Evolutionary conservation across 2,888 invertebrate genomes (phyloP).

Genomic region (Mesochorus sp.): DNA sequence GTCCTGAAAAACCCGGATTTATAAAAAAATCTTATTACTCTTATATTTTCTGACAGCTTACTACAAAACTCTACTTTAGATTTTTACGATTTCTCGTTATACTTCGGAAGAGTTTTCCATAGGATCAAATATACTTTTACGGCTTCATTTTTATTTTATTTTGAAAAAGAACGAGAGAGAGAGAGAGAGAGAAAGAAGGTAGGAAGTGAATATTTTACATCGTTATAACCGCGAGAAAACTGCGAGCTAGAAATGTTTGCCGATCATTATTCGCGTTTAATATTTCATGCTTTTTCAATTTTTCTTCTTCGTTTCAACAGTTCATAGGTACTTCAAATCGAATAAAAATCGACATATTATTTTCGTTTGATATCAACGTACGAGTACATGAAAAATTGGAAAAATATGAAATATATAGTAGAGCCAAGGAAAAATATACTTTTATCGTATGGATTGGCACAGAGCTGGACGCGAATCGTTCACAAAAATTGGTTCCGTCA

Average conservation of each 20-base stretch:
- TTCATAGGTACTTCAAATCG: too few relatives aligned
- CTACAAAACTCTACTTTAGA: not conserved
- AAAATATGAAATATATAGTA: not conserved
- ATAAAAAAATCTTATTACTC: too few relatives aligned
- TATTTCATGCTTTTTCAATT: not conserved
- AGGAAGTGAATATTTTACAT: too few relatives aligned
- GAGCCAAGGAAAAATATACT: slow-evolving; percentile 19
- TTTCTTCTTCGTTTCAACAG: too few relatives aligned
- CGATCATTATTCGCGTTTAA: not conserved
- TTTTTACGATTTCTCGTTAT: not conserved
- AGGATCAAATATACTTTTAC: not conserved
- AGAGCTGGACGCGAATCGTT: slow-evolving; percentile 11
- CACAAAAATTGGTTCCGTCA: slow-evolving; percentile 48
- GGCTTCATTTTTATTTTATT: not conserved
- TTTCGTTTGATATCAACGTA: not conserved
- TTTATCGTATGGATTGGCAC: slow-evolving; percentile 10
- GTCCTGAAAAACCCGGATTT: too few relatives aligned
- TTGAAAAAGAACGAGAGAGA: not conserved
- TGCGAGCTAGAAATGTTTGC: too few relatives aligned
- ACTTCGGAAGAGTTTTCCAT: not conserved
- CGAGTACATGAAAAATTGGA: not conserved
- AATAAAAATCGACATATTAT: not conserved
- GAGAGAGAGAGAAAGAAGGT: too few relatives aligned
- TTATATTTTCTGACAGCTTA: too few relatives aligned
- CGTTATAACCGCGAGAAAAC: too few relatives aligned